Conservation (phyloP, 2,113 vertebrate genomes). For the Apus apus region DNA sequence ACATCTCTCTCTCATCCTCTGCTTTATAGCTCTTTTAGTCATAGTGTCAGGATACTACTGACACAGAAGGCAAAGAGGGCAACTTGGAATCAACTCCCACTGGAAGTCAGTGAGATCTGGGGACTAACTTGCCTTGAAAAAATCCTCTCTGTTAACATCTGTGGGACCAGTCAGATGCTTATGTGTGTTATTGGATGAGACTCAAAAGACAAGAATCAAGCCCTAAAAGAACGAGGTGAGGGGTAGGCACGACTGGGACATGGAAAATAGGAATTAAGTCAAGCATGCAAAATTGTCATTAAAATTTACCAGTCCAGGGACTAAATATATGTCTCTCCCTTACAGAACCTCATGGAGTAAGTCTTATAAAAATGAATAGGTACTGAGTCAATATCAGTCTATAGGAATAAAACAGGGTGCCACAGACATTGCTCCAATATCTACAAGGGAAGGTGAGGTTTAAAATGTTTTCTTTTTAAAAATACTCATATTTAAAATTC, state of each 20-base stretch:
- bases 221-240: slow-evolving; percentile 17
- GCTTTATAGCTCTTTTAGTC: not conserved
- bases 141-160: not conserved
- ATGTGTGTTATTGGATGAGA: not conserved
- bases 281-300: slow-evolving; percentile 67
- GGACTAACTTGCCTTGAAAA: not conserved
- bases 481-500: not conserved
- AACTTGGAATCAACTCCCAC: not conserved
- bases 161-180: not conserved
- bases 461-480: not conserved
- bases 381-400: not conserved
- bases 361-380: slow-evolving; percentile 42
- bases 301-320: slow-evolving; percentile 60
- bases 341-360: slow-evolving; percentile 4
- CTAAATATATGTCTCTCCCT: slow-evolving; percentile 1
- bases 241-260: not conserved
- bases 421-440: not conserved
- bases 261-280: slow-evolving; percentile 36
- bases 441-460: not conserved
- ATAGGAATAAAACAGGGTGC: not conserved
- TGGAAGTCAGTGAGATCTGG: not conserved
- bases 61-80: not conserved
- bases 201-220: not conserved
- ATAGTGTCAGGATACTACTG: not conserved
- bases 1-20: not conserved